Conservation (phyloP, 2,113 vertebrate genomes). For the Sprattus sprattus region DNA sequence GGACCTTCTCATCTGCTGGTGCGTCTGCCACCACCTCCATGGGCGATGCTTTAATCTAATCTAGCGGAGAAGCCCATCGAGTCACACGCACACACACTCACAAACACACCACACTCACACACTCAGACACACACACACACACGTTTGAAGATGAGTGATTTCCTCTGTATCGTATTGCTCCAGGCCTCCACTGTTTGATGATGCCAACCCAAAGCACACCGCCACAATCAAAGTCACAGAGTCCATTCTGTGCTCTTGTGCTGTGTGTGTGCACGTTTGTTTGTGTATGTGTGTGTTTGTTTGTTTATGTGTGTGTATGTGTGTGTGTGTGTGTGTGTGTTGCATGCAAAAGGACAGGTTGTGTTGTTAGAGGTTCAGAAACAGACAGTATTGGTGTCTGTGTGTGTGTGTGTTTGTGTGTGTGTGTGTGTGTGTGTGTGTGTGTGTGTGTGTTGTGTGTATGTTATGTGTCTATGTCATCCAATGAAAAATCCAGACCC, state of each 20-base stretch:
- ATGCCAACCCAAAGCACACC: neutral
- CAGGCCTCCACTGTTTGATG: neutral
- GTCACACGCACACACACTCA: neutral
- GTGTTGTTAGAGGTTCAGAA: neutral
- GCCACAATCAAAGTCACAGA: neutral
- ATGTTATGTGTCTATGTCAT: too few species aligned
- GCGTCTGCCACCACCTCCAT: neutral
- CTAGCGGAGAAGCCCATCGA: neutral
- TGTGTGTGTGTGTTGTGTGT: neutral
- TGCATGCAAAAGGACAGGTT: neutral
- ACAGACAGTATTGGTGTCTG: neutral
- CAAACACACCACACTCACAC: too few species aligned
- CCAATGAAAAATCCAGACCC: neutral
- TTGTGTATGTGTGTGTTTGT: neutral
- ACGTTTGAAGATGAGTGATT: neutral
- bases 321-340: neutral
- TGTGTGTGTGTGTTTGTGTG: neutral
- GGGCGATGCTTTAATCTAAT: neutral
- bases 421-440: too few species aligned
- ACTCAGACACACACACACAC: too few species aligned
- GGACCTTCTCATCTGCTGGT: neutral
- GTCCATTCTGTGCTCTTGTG: neutral
- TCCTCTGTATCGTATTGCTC: neutral
- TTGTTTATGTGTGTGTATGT: neutral
- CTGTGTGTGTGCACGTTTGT: neutral